Evolutionary conservation across 92 coral and sea anemone species (phyloP).

Genomic region (Epizoanthus illoricatus): DNA sequence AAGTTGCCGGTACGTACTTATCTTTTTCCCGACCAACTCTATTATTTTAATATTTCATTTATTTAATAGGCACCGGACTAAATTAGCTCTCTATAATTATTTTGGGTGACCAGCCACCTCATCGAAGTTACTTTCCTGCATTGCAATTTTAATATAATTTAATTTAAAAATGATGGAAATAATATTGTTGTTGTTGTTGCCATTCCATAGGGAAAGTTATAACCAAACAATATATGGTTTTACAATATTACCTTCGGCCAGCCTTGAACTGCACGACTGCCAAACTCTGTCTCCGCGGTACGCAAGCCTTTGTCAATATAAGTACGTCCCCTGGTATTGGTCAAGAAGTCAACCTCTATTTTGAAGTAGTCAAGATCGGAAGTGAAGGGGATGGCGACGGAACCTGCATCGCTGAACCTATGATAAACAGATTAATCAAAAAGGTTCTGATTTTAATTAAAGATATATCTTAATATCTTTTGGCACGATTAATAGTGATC

Average conservation of each 20-base stretch:
- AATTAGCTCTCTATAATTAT: too few relatives aligned
- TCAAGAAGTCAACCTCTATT: constrained; percentile 3
- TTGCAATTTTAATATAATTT: too few relatives aligned
- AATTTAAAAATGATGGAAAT: too few relatives aligned
- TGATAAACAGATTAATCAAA: neutral
- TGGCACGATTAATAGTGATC: neutral
- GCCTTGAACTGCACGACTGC: neutral
- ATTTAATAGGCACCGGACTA: too few relatives aligned
- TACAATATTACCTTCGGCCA: neutral
- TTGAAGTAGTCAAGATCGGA: neutral
- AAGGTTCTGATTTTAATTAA: neutral
- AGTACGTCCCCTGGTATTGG: neutral
- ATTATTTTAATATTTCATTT: too few relatives aligned
- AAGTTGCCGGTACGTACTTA: too few relatives aligned
- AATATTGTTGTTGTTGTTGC: too few relatives aligned
- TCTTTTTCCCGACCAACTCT: too few relatives aligned
- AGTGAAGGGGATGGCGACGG: neutral
- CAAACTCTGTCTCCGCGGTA: neutral
- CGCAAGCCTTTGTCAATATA: constrained; percentile 16
- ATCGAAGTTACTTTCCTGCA: too few relatives aligned
- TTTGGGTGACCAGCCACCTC: too few relatives aligned
- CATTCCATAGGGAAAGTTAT: too few relatives aligned
- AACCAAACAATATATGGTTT: too few relatives aligned
- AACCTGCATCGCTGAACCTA: constrained; percentile 7
- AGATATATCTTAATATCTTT: neutral